Evolutionary conservation across 1,140 invertebrate species (phyloP).

Genomic region (Drepana arcuata): DNA sequence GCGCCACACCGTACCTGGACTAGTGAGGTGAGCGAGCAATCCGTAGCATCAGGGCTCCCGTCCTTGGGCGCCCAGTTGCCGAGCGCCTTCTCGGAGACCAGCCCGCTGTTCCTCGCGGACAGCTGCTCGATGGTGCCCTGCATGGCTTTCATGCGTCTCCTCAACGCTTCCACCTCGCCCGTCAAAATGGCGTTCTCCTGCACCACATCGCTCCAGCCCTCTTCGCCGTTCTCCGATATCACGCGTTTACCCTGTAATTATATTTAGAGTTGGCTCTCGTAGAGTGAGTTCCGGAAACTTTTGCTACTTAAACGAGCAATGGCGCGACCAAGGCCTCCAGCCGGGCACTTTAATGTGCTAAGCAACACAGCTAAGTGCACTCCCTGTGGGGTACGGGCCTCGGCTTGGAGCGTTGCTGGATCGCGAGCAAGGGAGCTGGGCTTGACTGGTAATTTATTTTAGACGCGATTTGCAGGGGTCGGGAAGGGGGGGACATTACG

Average conservation of each 20-base stretch:
- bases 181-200: constrained; percentile 96
- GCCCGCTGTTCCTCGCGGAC: constrained; percentile 84
- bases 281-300: too few relatives aligned
- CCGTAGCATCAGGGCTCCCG: constrained; percentile 49
- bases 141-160: constrained; percentile 92
- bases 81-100: constrained; percentile 85
- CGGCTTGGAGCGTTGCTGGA: too few relatives aligned
- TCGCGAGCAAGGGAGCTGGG: too few relatives aligned
- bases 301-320: too few relatives aligned
- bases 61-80: constrained; percentile 78
- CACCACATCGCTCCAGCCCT: constrained; percentile 93
- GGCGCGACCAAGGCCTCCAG: too few relatives aligned
- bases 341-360: too few relatives aligned
- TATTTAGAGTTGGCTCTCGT: too few relatives aligned
- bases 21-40: constrained; percentile 47
- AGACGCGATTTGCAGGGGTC: too few relatives aligned
- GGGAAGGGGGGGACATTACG: too few relatives aligned
- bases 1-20: constrained; percentile 48
- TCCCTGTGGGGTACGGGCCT: too few relatives aligned
- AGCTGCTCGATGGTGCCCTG: constrained; percentile 93
- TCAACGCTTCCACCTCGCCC: constrained; percentile 88
- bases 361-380: too few relatives aligned
- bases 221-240: constrained; percentile 88
- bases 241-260: constrained; percentile 92
- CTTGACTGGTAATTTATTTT: too few relatives aligned